phyloP scores from a whole-genome alignment of 2,113 vertebrate genomes.

The Bubalus kerabau region DNA sequence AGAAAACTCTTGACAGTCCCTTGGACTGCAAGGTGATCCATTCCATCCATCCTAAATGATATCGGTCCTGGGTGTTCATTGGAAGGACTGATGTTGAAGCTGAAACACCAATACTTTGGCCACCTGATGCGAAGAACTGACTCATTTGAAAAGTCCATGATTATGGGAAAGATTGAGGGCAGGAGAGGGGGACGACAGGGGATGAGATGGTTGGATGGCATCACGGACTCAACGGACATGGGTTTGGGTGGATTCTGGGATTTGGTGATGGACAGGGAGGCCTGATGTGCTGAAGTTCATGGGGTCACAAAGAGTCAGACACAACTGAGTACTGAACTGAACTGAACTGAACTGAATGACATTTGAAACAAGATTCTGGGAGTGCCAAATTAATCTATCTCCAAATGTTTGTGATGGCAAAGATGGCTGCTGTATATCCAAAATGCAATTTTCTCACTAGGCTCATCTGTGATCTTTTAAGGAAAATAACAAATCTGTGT shows the following conservation, averaged over 20 bases:
- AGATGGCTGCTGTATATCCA: background rate
- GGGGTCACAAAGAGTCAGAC: background rate
- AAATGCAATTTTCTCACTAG: background rate
- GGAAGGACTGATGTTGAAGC: background rate
- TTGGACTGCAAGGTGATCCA: background rate
- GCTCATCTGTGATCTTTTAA: background rate
- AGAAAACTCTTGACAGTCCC: background rate
- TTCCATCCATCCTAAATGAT: background rate
- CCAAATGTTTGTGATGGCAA: background rate
- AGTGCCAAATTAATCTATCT: too few relatives aligned
- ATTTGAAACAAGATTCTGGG: background rate
- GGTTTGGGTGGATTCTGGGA: fast-evolving
- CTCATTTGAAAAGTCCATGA: background rate
- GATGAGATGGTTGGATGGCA: background rate
- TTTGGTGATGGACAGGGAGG: background rate
- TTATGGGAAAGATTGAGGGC: background rate
- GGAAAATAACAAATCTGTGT: background rate
- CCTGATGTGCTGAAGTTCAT: fast-evolving
- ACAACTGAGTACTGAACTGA: background rate
- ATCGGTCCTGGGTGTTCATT: background rate
- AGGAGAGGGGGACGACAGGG: fast-evolving
- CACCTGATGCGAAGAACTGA: background rate
- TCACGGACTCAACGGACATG: background rate
- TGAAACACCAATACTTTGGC: background rate
- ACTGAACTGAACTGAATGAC: background rate